phyloP scores from a whole-genome alignment of 2,888 invertebrate species.

The Tetragnatha montana region DNA sequence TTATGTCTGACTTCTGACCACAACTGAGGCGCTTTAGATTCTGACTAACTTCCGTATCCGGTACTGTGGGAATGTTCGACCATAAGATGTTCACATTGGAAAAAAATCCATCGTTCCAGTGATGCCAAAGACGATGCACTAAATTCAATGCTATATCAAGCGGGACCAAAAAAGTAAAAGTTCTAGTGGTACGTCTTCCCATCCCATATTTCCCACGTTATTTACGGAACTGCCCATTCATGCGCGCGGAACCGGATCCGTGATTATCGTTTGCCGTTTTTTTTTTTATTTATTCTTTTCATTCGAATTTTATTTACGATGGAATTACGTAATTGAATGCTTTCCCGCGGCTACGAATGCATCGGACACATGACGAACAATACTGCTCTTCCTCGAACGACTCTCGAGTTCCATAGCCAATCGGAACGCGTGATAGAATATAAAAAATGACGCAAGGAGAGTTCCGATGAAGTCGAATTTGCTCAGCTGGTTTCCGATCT shows the following conservation, averaged over 20 bases:
- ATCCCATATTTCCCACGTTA: background rate
- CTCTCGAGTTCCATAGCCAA: background rate
- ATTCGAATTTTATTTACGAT: background rate
- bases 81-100: background rate
- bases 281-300: background rate
- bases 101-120: background rate
- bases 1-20: too few relatives aligned
- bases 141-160: background rate
- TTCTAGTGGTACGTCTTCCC: background rate
- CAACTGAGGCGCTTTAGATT: too few relatives aligned
- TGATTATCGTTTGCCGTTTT: background rate
- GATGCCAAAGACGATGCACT: background rate
- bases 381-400: background rate
- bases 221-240: constrained; percentile 1
- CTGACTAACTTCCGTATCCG: background rate
- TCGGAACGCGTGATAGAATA: background rate
- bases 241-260: background rate
- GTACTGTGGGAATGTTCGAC: background rate
- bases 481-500: background rate
- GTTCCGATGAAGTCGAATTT: background rate
- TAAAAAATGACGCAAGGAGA: background rate
- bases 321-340: background rate
- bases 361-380: background rate
- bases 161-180: background rate
- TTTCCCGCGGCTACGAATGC: background rate